A percentile compares a stretch with the other conserved stretches of the same genome.
phyloP scores from a whole-genome alignment of 2,797 vertebrate species.

The Chlorospingus semifuscus region DNA sequence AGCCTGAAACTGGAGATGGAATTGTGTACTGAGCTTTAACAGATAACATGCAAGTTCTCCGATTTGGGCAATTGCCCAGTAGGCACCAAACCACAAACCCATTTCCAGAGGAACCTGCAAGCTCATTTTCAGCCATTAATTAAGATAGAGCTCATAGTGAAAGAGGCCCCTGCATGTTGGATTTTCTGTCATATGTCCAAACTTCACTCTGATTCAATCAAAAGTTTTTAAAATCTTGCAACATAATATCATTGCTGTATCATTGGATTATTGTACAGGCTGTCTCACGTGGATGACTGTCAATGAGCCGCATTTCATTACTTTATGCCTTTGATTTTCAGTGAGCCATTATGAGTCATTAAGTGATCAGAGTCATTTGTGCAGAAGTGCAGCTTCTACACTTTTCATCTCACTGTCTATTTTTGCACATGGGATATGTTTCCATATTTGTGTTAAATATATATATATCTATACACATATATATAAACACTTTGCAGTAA shows the following conservation, averaged over 20 bases:
- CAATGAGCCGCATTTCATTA: constrained; percentile 61
- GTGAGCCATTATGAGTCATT: constrained; percentile 71
- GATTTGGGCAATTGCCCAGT: background rate
- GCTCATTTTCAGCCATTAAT: background rate
- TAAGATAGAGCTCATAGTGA: background rate
- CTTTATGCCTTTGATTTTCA: constrained; percentile 25
- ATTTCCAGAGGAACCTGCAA: background rate
- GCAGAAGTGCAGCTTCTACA: constrained; percentile 41
- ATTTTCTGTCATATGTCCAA: background rate
- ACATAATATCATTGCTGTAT: background rate
- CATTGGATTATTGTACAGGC: background rate
- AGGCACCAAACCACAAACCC: background rate
- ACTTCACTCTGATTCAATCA: background rate
- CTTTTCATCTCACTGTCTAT: constrained; percentile 60
- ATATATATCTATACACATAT: background rate
- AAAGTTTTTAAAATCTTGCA: background rate
- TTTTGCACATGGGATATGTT: constrained; percentile 46
- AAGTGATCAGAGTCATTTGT: constrained; percentile 68
- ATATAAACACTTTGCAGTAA: constrained; percentile 26
- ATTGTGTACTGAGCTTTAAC: background rate
- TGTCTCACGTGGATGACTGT: constrained; percentile 42
- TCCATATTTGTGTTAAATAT: constrained; percentile 13
- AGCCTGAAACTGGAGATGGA: background rate
- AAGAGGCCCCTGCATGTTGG: background rate
- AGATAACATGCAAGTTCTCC: background rate